Base-by-base conservation (phyloP, 2,113 vertebrate species). In the Myotis davidii region DNA sequence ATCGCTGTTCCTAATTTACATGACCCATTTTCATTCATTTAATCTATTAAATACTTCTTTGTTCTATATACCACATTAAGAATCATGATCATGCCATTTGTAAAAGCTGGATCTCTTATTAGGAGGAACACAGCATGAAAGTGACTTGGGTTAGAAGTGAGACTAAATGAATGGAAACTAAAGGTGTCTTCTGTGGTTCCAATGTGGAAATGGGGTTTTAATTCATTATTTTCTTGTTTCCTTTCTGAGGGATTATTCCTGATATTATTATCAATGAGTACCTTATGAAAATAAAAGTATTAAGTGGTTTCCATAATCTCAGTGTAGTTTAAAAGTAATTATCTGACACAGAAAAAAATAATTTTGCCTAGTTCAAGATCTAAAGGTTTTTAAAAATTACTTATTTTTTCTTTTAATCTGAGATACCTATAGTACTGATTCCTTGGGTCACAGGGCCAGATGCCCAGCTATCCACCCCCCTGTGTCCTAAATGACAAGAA, bases 61-160 rank as follows among this genome's bases (percentile, higher is more conserved):
- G 20, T 54, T 86, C 96, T 88, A 12, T 90, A 56, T 61, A 29
- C 9, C 65, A 94, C 94, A 91, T 96, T 97, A 90, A 94, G 86
- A 97, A 94, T 94, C 92, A 56, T 69, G 70, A 82, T 52, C 69
- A 52, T 73, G 17, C 37, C 69, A 94, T 93, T 74, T 79, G 69
- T 81, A 67, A 90, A 91, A 77, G 13, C 3, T 39, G 32, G 20
- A 73, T 91, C 32, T 92, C n/a, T 88, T 59, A 29, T 34, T 59
- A 83, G 91, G 50, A 83, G n/a, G 23, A n/a, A 94, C 42, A 52
- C 10, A 64, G 70, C 50, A 67, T 54, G 76, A 59, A 91, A 59
- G 6, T 65, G 65, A 95, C 4, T 18, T 9, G 7, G 11, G 4
- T 76, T 48, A 82, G 37, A 82, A 86, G 17, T 59, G 48, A 81